Evolutionary conservation across 2,888 invertebrate genomes (phyloP).

Genomic region (Trissoscelio sp.): DNA sequence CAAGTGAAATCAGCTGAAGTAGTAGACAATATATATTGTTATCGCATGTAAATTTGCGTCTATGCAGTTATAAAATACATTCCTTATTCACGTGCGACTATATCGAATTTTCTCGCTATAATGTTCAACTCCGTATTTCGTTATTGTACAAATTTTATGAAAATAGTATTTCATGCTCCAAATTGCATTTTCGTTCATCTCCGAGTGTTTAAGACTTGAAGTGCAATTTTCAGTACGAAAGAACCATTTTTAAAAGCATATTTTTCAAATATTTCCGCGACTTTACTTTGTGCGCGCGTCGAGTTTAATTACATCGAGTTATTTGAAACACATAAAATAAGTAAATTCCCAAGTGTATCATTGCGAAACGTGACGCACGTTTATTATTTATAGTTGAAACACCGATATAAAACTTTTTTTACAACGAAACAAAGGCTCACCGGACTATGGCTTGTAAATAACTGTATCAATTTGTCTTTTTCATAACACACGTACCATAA

Average conservation of each 20-base stretch:
- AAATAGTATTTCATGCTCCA: background rate
- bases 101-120: conserved; percentile 3
- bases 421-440: background rate
- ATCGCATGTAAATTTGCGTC: conserved; percentile 12
- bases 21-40: conserved; percentile 3
- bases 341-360: background rate
- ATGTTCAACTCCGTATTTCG: background rate
- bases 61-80: conserved; percentile 7
- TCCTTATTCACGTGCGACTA: background rate
- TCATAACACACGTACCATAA: conserved; percentile 24
- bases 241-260: background rate
- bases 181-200: conserved; percentile 2
- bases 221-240: background rate
- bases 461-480: conserved; percentile 50
- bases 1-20: conserved; percentile 7
- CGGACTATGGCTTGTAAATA: conserved; percentile 5
- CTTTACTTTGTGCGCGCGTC: background rate
- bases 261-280: background rate
- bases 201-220: background rate
- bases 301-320: background rate
- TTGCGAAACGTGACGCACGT: background rate
- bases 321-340: conserved; percentile 1
- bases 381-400: conserved; percentile 9
- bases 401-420: conserved; percentile 1
- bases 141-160: background rate